Percentiles rank a stretch among this genome's conserved stretches.
Evolutionary conservation across 2,888 invertebrate genomes (phyloP).

Genomic region (Ferrisia virgata): DNA sequence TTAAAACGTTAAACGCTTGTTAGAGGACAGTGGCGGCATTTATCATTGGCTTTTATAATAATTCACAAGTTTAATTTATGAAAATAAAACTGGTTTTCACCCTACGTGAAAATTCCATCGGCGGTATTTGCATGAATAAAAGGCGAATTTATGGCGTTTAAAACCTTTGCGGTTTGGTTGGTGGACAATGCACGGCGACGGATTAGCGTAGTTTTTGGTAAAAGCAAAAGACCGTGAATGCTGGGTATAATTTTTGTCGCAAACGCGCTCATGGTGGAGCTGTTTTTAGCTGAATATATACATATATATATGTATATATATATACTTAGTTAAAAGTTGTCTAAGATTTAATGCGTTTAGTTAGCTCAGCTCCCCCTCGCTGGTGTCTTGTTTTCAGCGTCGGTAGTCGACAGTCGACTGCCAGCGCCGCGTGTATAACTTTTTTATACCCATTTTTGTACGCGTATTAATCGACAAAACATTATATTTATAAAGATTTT

Average conservation of each 20-base stretch:
- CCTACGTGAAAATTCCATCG: slow-evolving; percentile 21
- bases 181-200: background rate
- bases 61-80: slow-evolving; percentile 11
- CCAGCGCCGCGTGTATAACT: no score
- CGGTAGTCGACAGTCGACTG: background rate
- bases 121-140: slow-evolving; percentile 22
- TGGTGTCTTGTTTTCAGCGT: background rate
- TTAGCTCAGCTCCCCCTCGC: no score
- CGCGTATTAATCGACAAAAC: background rate
- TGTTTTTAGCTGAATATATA: background rate
- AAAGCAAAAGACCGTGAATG: slow-evolving; percentile 19
- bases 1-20: slow-evolving; percentile 23
- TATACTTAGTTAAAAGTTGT: background rate
- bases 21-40: background rate
- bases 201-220: slow-evolving; percentile 7
- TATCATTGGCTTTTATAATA: slow-evolving; percentile 5
- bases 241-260: background rate
- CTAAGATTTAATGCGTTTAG: background rate
- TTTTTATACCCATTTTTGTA: background rate
- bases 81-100: slow-evolving; percentile 32
- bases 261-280: background rate
- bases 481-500: no score
- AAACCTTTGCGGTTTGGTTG: slow-evolving; percentile 21
- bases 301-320: no score
- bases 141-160: slow-evolving; percentile 25